Percentiles rank a stretch among this genome's conserved stretches.
phyloP scores from a whole-genome alignment of 2,113 vertebrate species.

The Macquaria ambigua region DNA sequence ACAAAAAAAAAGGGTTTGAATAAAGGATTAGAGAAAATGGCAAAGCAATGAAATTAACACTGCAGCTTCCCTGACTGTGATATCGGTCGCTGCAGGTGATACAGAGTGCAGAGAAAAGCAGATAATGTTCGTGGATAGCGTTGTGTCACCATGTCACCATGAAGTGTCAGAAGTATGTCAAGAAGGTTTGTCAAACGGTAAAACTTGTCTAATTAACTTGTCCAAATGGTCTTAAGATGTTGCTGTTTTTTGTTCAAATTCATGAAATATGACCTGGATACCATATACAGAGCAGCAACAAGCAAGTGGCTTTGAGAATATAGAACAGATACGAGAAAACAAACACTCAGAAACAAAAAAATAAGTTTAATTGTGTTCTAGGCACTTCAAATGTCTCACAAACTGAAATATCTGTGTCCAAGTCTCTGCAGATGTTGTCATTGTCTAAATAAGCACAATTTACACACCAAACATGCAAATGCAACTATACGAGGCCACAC shows the following conservation, averaged over 20 bases:
- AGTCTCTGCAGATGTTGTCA: neutral
- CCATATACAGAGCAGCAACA: neutral
- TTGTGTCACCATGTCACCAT: slow-evolving; percentile 1
- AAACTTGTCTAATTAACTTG: neutral
- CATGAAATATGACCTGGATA: neutral
- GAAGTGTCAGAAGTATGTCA: neutral
- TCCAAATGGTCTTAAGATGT: neutral
- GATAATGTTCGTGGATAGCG: neutral
- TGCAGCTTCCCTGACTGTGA: neutral
- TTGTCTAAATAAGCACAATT: neutral
- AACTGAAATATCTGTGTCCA: neutral
- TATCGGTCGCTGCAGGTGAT: neutral
- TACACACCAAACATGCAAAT: neutral
- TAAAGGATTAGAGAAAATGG: neutral
- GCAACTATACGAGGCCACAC: neutral
- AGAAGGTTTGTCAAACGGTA: neutral
- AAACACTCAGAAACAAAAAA: no score
- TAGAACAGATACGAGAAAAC: no score
- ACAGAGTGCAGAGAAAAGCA: neutral
- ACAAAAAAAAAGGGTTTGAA: neutral
- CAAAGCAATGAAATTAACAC: neutral
- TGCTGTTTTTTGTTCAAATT: neutral
- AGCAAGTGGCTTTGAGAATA: neutral
- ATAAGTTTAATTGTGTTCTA: neutral
- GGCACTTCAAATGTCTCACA: neutral